A percentile compares a stretch with the other conserved stretches of the same genome.
phyloP scores from a whole-genome alignment of 2,888 invertebrate genomes.

The Chymomyza procnemis region DNA sequence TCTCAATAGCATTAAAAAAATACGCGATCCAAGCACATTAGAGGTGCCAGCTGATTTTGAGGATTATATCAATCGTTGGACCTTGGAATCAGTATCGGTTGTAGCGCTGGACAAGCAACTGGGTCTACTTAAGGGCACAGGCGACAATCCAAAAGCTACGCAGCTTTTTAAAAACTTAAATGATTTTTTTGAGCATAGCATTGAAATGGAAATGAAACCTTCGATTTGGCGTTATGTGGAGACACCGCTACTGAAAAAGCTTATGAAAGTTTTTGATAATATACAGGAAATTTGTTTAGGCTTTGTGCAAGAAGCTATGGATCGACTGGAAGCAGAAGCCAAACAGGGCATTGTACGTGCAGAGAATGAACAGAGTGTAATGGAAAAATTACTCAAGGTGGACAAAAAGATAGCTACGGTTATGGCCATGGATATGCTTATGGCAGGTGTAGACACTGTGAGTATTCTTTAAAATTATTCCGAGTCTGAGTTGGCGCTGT shows the following conservation, averaged over 20 bases:
- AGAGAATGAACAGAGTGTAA: slow-evolving; percentile 79
- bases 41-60: slow-evolving; percentile 79
- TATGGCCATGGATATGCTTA: slow-evolving; percentile 85
- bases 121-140: slow-evolving; percentile 44
- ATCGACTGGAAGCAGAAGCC: slow-evolving; percentile 58
- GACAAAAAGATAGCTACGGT: slow-evolving; percentile 82
- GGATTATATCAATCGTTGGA: slow-evolving; percentile 81
- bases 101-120: slow-evolving; percentile 76
- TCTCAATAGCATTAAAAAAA: slow-evolving; percentile 65
- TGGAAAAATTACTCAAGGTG: slow-evolving; percentile 82
- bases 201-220: slow-evolving; percentile 64
- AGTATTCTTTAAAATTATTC: slow-evolving; percentile 51
- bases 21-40: slow-evolving; percentile 61
- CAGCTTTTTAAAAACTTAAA: slow-evolving; percentile 30
- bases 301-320: slow-evolving; percentile 70
- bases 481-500: too few relatives aligned
- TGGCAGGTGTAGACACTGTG: slow-evolving; percentile 86
- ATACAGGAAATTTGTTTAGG: slow-evolving; percentile 40
- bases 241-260: slow-evolving; percentile 57
- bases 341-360: slow-evolving; percentile 55
- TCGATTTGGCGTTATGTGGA: slow-evolving; percentile 59
- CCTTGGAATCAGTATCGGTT: slow-evolving; percentile 80
- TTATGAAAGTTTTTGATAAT: slow-evolving; percentile 44
- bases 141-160: slow-evolving; percentile 39
- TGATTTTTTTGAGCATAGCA: slow-evolving; percentile 42